phyloP scores from a whole-genome alignment of 2,797 vertebrate species.

The Poeciliopsis paucimaculata region DNA sequence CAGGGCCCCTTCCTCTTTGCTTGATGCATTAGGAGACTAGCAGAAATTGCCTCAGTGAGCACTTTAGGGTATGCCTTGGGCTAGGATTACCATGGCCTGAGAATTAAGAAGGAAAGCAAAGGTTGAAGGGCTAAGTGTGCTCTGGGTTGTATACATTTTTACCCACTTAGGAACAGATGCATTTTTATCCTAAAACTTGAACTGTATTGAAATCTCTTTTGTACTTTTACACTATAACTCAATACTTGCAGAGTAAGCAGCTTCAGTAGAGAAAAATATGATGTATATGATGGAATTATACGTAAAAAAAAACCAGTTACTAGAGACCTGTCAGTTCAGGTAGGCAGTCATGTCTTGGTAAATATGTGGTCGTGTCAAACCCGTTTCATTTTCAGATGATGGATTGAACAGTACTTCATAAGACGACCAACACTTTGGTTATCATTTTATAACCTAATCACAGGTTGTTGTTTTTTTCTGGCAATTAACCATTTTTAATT shows the following conservation, averaged over 20 bases:
- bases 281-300: neutral
- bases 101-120: conserved; percentile 58
- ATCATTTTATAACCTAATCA: neutral
- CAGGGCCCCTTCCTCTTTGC: conserved; percentile 55
- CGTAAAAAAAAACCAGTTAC: neutral
- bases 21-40: conserved; percentile 49
- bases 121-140: conserved; percentile 53
- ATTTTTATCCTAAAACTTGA: conserved; percentile 8
- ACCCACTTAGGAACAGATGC: conserved; percentile 33
- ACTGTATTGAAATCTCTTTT: neutral
- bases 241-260: neutral
- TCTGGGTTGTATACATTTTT: neutral
- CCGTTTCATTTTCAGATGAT: neutral
- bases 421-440: neutral
- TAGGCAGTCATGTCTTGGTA: too few species aligned
- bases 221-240: neutral
- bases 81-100: conserved; percentile 54
- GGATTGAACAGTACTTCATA: too few species aligned
- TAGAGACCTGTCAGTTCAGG: too few species aligned
- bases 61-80: conserved; percentile 52
- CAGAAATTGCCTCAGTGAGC: conserved; percentile 56
- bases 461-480: too few species aligned
- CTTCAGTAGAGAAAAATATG: neutral
- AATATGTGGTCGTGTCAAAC: neutral
- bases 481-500: neutral